A percentile compares a stretch with the other conserved stretches of the same genome.
These are phyloP conservation scores for Urocolius indicus DNA, from an alignment of 2,113 vertebrate genomes.

Conservation along the genomic window DNA sequence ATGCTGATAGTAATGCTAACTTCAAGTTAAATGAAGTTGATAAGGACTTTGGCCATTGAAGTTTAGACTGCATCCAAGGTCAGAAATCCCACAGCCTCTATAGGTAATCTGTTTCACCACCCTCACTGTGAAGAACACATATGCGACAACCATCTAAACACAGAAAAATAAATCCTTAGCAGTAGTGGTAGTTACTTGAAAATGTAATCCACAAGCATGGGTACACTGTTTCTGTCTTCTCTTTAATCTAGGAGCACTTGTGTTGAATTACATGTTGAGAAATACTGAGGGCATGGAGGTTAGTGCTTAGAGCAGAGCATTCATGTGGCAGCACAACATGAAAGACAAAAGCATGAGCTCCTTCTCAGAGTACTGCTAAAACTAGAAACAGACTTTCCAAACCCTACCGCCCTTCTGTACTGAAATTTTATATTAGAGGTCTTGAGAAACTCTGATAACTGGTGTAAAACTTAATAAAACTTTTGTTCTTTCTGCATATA, in stretches of 20 bases:
- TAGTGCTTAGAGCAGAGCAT: neutral
- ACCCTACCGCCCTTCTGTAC: neutral
- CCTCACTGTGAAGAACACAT: neutral
- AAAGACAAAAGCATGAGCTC: neutral
- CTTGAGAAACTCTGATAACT: neutral
- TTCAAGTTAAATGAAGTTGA: neutral
- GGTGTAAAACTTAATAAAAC: neutral
- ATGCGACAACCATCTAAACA: neutral
- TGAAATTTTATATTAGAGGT: neutral
- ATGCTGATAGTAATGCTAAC: neutral
- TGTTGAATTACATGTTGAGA: constrained; percentile 31
- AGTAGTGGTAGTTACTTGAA: neutral
- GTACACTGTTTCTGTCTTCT: neutral
- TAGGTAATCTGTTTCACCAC: neutral
- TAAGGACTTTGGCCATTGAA: neutral
- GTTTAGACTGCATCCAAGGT: neutral
- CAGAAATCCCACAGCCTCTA: neutral
- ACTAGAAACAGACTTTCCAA: neutral
- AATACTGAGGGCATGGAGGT: constrained; percentile 10
- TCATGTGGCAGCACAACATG: neutral
- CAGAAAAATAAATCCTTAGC: neutral
- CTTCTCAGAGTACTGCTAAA: neutral
- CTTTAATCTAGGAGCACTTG: constrained; percentile 14
- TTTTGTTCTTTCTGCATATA: neutral
- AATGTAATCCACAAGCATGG: neutral